Conservation (phyloP, 2,113 vertebrate genomes). For the Paralichthys olivaceus region DNA sequence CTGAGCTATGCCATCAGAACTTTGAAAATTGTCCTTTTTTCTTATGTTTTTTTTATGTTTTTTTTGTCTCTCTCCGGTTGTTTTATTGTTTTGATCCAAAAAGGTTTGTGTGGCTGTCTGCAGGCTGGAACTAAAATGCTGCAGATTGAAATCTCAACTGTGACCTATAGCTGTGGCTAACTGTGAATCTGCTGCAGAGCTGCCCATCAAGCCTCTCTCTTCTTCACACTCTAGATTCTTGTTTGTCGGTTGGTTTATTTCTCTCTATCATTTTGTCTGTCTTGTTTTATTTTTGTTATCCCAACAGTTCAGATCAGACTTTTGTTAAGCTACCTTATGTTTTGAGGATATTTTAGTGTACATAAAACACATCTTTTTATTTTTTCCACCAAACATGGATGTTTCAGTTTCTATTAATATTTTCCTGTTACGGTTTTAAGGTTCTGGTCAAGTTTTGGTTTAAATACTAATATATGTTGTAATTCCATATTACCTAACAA, state of each 20-base stretch:
- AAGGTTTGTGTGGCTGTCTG: slow-evolving; percentile 78
- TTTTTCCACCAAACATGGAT: slow-evolving; percentile 53
- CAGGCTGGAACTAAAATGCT: slow-evolving; percentile 79
- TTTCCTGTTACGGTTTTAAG: slow-evolving; percentile 45
- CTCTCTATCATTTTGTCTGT: slow-evolving; percentile 43
- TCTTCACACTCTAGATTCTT: slow-evolving; percentile 57
- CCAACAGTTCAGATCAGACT: slow-evolving; percentile 69
- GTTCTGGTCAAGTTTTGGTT: slow-evolving; percentile 53
- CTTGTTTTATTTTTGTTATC: slow-evolving; percentile 32
- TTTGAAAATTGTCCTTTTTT: slow-evolving; percentile 60
- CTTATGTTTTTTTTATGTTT: slow-evolving; percentile 32
- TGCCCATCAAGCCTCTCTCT: slow-evolving; percentile 77
- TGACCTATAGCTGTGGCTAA: slow-evolving; percentile 83
- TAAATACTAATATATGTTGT: slow-evolving; percentile 51
- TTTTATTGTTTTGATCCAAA: slow-evolving; percentile 71
- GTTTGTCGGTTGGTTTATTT: slow-evolving; percentile 54
- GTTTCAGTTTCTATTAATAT: slow-evolving; percentile 49
- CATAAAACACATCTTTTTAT: slow-evolving; percentile 42
- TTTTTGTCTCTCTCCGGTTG: slow-evolving; percentile 32
- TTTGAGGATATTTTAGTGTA: slow-evolving; percentile 60
- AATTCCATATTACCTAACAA: slow-evolving; percentile 57
- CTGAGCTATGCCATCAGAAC: slow-evolving; percentile 79
- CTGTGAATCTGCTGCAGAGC: slow-evolving; percentile 86
- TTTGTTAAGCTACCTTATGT: slow-evolving; percentile 70
- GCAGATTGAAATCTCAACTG: slow-evolving; percentile 85